Base-by-base conservation (phyloP, 30 jellyfish, hydroid and myxozoan species). In the Aurelia aurita complex sp. Pacific region DNA sequence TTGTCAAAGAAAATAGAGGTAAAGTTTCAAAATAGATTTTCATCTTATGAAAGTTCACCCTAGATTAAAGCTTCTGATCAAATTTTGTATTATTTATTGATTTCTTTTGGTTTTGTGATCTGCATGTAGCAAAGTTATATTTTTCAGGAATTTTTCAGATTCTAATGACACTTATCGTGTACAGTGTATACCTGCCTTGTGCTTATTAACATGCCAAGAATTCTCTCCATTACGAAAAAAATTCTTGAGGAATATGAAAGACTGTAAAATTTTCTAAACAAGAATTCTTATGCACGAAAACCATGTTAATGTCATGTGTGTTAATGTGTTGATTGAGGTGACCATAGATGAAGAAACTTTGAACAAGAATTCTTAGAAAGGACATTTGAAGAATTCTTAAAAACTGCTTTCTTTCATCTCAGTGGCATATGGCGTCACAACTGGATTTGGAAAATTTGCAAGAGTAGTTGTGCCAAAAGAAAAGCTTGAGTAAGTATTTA, bases 361-460 rank as follows among this genome's bases (percentile, higher is more conserved):
- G 4, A 2, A 60, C 69, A 16, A 60, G 8, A 60, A 60, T 60
- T 60, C 32, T 16, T 2, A 15, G 69, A 8, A 60, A 16, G 69
- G 23, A 23, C 5, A 16, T 61, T 16, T 61, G 10, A 67, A 67
- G 5, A 36, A 35, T 16, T 35, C 19, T 67, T 19, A 15, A 17
- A 33, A 18, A 60, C 6, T 33, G 77, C 52, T 46, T 46, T 46
- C 0, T 46, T 69, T 67, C 64, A 7, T 85, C 75, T 4, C 69
- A 91, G 98, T 91, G 34, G 98, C 80, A 18, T 91, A 91, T 85
- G 98, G 98, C 10, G 94, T 91, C 32, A 91, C 90, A 32, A 91
- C 98, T 57, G 98, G 98, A 10, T 91, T 91, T 79, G 98, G 98
- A 1, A 91, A 86, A 32, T 91, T 91, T 81, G 98, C 98, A 1